Base-by-base conservation (phyloP, 2,797 vertebrate genomes). In the Eutrigla gurnardus region DNA sequence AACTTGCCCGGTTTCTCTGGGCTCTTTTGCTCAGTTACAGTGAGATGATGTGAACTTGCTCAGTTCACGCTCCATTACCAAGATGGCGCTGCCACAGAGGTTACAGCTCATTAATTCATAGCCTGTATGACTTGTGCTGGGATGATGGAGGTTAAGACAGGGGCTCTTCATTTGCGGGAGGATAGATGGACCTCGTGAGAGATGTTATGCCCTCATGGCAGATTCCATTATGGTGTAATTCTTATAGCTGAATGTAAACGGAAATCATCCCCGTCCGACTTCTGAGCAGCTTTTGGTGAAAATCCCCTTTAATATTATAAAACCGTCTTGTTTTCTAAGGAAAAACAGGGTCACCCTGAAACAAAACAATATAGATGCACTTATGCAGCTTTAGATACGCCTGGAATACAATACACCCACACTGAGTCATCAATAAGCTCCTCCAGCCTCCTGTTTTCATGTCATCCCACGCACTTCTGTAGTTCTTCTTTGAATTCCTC, bases 351-450 rank as follows among this genome's bases (percentile, higher is more conserved):
- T 64, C 25, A 63, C 33, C 42, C 54, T 69, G 58, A 75, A 78
- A 64, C 36, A 74, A 60, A 70, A 50, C 18, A 64, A 75, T 75
- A 67, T 39, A 39, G 67, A 84, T 73, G 74, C 64, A 77, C 10
- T 74, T 50, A 68, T 17, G 54, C 64, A 67, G 65, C 61, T 80
- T 81, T 75, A 54, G 58, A 83, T 71, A 60, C 63, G 49, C 75
- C 50, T 69, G 11, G 33, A 73, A 79, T 53, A 71, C 76, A 85
- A 52, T 78, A 79, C 83, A 60, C 87, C 85, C 79, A 87, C 92
- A 87, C 92, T 66, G 74, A 78, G 82, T 85, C 66, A 88, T 87
- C 86, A 90, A 86, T 87, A 90, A 58, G 14, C 68, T 84, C 75
- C 47, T 69, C 64, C 64, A 69, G 70, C 61, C n/a, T 84, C 54